A percentile compares a stretch with the other conserved stretches of the same genome.
phyloP scores from a whole-genome alignment of 2,888 invertebrate genomes.

The Ormyrus labotus region DNA sequence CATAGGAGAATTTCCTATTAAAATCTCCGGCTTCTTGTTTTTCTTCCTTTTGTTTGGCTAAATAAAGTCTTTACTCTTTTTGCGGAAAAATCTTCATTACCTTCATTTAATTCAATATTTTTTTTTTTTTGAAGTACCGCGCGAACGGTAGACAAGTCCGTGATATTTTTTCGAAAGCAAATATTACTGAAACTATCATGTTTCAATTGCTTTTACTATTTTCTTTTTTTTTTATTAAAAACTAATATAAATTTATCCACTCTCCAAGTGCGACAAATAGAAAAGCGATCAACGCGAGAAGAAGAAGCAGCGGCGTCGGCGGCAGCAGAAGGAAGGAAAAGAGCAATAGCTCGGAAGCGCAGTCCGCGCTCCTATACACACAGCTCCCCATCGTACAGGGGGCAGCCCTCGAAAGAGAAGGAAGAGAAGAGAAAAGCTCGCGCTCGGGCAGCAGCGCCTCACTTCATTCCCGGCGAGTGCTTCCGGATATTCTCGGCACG shows the following conservation, averaged over 20 bases:
- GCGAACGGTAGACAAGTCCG: too few relatives aligned
- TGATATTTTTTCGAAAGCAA: too few relatives aligned
- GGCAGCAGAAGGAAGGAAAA: conserved; percentile 34
- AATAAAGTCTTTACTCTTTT: conserved; percentile 33
- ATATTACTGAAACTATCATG: too few relatives aligned
- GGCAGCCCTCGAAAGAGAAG: background rate
- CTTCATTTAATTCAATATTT: too few relatives aligned
- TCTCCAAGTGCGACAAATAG: too few relatives aligned
- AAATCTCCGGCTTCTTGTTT: conserved; percentile 28
- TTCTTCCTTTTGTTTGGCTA: conserved; percentile 26
- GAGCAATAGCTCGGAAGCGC: conserved; percentile 28
- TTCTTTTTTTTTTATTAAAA: too few relatives aligned
- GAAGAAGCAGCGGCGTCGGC: background rate
- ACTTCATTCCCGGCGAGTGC: conserved; percentile 71
- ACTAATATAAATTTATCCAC: too few relatives aligned
- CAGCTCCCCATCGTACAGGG: background rate
- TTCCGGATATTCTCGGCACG: conserved; percentile 72
- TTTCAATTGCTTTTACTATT: too few relatives aligned
- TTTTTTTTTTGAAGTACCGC: too few relatives aligned
- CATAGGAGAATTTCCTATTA: conserved; percentile 53
- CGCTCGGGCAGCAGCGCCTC: conserved; percentile 59
- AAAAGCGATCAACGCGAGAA: too few relatives aligned
- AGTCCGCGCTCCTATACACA: background rate
- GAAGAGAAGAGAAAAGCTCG: conserved; percentile 28
- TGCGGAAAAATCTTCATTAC: too few relatives aligned